Conservation (phyloP, 2,888 invertebrate genomes). For the Timandra comae region DNA sequence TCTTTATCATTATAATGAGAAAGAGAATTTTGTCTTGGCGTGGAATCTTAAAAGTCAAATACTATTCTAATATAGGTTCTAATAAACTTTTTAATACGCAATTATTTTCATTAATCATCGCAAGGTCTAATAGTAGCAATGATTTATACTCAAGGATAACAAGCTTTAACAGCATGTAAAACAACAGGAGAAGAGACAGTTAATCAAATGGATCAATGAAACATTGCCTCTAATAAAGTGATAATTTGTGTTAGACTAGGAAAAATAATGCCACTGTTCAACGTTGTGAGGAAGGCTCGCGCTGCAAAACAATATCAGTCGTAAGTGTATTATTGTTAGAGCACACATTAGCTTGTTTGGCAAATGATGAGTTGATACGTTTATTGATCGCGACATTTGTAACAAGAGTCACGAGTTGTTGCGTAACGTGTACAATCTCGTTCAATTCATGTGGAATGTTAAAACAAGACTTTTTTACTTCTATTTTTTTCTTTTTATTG, state of each 20-base stretch:
- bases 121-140: too few species aligned
- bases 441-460: conserved; percentile 46
- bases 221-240: conserved; percentile 29
- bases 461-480: conserved; percentile 31
- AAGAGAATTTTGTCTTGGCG: too few species aligned
- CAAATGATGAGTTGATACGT: conserved; percentile 42
- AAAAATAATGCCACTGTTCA: conserved; percentile 49
- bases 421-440: conserved; percentile 63
- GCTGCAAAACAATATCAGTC: conserved; percentile 26
- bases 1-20: too few species aligned
- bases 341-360: conserved; percentile 31
- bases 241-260: conserved; percentile 46
- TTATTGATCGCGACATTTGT: conserved; percentile 43
- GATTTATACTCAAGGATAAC: too few species aligned
- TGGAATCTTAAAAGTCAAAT: too few species aligned
- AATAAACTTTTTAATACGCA: too few species aligned
- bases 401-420: conserved; percentile 73
- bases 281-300: conserved; percentile 34
- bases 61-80: too few species aligned
- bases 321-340: conserved; percentile 27
- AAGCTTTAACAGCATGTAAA: too few species aligned
- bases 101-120: too few species aligned
- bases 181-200: conserved; percentile 11
- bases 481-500: too few species aligned
- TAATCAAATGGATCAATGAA: conserved; percentile 31